These are phyloP conservation scores for Zaprionus davidi DNA, from an alignment of 1,140 invertebrate genomes.

Conservation along the genomic window DNA sequence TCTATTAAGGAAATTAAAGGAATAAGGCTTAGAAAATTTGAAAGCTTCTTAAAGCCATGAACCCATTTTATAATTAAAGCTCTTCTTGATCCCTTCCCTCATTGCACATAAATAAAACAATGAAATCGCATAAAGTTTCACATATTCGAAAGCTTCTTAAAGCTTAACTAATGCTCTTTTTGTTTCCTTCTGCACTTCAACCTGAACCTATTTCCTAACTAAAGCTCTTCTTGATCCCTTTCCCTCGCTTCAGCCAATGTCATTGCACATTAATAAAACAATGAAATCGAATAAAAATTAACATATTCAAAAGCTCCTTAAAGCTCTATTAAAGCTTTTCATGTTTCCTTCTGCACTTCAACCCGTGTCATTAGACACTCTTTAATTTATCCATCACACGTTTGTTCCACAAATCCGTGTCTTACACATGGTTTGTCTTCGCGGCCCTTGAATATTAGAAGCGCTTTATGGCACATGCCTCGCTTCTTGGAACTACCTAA, in stretches of 20 bases:
- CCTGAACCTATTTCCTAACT: background rate
- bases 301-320: too few relatives aligned
- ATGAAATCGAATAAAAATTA: too few relatives aligned
- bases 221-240: too few relatives aligned
- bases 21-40: too few relatives aligned
- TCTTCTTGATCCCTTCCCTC: too few relatives aligned
- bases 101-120: too few relatives aligned
- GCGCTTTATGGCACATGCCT: constrained; percentile 39
- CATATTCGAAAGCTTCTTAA: background rate
- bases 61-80: too few relatives aligned
- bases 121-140: too few relatives aligned
- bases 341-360: background rate
- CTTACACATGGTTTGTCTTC: constrained; percentile 16
- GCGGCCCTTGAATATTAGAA: constrained; percentile 30
- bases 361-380: constrained; percentile 28
- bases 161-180: background rate
- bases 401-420: constrained; percentile 8
- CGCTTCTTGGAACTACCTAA: constrained; percentile 41
- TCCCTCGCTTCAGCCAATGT: too few relatives aligned
- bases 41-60: too few relatives aligned
- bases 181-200: background rate
- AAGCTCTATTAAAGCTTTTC: background rate
- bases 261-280: too few relatives aligned
- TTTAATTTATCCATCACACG: constrained; percentile 9
- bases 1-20: too few relatives aligned